Percentiles rank a stretch among this genome's conserved stretches.
phyloP scores from a whole-genome alignment of 2,797 vertebrate genomes.

The Zalophus californianus region DNA sequence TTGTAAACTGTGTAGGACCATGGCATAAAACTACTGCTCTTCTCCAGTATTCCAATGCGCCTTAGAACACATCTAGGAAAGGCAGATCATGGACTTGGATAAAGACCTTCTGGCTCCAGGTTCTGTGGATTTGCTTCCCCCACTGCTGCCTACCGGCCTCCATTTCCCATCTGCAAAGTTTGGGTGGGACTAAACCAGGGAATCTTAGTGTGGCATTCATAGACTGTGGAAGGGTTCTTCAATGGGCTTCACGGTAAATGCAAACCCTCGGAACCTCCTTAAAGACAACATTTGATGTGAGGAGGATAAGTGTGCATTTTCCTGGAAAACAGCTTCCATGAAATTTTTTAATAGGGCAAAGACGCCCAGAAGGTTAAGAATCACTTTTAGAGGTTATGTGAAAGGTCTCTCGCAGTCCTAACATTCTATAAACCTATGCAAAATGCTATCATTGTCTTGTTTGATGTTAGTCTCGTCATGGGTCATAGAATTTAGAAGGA shows the following conservation, averaged over 20 bases:
- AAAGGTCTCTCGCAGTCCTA: neutral
- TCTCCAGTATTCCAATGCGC: neutral
- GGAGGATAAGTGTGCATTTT: neutral
- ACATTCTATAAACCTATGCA: neutral
- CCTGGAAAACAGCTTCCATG: neutral
- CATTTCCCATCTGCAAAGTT: neutral
- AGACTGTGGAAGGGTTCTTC: no score
- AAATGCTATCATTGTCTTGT: neutral
- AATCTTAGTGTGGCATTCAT: neutral
- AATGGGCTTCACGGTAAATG: neutral
- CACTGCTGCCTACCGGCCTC: neutral
- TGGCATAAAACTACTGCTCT: neutral
- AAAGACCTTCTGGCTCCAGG: neutral
- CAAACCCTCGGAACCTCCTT: neutral
- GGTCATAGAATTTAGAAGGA: neutral
- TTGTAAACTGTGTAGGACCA: neutral
- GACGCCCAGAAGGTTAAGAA: neutral
- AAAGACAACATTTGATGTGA: neutral
- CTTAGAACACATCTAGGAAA: neutral
- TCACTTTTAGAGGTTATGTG: neutral
- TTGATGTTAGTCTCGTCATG: neutral
- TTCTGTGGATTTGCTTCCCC: neutral
- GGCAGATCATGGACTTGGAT: neutral
- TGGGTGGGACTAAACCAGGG: neutral
- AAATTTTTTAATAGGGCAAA: neutral